A percentile compares a stretch with the other conserved stretches of the same genome.
These are phyloP conservation scores for Sinonovacula constricta DNA, from an alignment of 1,140 invertebrate species.

Conservation along the genomic window DNA sequence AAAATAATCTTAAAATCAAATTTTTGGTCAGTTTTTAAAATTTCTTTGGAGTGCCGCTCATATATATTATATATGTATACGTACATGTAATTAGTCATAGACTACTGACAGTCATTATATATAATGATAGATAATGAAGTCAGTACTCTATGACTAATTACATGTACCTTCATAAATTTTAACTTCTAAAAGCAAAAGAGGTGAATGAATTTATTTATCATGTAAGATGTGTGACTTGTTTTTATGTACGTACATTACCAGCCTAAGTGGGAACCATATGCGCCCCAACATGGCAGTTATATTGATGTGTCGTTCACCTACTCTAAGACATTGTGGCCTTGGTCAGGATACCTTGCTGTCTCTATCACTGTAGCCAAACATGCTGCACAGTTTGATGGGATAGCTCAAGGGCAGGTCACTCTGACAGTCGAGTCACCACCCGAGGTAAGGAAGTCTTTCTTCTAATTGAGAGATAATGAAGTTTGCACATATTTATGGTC, in stretches of 20 bases:
- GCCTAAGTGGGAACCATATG: constrained; percentile 93
- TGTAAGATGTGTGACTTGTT: too few relatives aligned
- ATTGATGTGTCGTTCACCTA: constrained; percentile 81
- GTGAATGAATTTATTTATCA: too few relatives aligned
- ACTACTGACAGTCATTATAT: too few relatives aligned
- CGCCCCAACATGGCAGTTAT: constrained; percentile 84
- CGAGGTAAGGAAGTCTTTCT: constrained; percentile 81
- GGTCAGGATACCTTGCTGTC: constrained; percentile 96
- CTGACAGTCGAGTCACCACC: constrained; percentile 90
- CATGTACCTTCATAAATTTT: too few relatives aligned
- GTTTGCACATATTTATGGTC: not conserved
- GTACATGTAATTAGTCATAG: too few relatives aligned
- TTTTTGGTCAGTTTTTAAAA: too few relatives aligned
- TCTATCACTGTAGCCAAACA: constrained; percentile 84
- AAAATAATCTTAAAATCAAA: too few relatives aligned
- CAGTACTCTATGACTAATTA: not conserved
- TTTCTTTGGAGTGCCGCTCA: too few relatives aligned
- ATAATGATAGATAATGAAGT: too few relatives aligned
- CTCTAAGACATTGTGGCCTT: constrained; percentile 95
- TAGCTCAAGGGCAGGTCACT: constrained; percentile 90
- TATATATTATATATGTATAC: too few relatives aligned
- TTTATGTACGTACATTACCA: constrained; percentile 53
- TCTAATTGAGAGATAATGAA: not conserved
- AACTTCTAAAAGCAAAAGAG: too few relatives aligned
- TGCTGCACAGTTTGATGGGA: constrained; percentile 88